phyloP scores from a whole-genome alignment of 1,140 invertebrate species.

The Aphaenogaster floridana region DNA sequence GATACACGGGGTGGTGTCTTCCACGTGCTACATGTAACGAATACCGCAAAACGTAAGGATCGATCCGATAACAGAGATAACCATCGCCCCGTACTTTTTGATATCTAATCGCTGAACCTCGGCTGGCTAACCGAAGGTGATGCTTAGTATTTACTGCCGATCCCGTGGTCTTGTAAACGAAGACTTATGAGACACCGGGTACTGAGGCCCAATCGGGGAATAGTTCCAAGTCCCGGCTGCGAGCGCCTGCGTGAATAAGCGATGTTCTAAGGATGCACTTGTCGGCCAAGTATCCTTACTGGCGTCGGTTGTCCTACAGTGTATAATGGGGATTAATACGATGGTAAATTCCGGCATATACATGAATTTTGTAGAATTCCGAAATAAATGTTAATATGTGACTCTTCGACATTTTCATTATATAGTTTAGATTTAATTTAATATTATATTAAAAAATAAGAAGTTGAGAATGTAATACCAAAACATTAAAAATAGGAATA shows the following conservation, averaged over 20 bases:
- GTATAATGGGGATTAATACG: conserved; percentile 43
- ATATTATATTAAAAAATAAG: background rate
- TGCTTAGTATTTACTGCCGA: conserved; percentile 71
- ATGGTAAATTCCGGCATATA: background rate
- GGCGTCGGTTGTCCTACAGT: conserved; percentile 33
- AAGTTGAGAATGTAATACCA: background rate
- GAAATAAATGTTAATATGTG: background rate
- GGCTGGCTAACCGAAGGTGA: conserved; percentile 57
- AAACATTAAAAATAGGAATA: background rate
- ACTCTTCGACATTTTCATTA: background rate
- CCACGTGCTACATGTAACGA: conserved; percentile 66
- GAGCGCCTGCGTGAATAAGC: conserved; percentile 35
- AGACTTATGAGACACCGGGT: conserved; percentile 71
- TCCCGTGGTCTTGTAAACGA: conserved; percentile 63
- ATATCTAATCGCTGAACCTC: conserved; percentile 61
- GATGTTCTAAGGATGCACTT: conserved; percentile 48
- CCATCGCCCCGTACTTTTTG: conserved; percentile 65
- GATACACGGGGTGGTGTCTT: conserved; percentile 66
- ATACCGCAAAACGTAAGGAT: conserved; percentile 60
- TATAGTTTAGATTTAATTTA: background rate
- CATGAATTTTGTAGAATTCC: conserved; percentile 1
- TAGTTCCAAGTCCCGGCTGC: conserved; percentile 6
- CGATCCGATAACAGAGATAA: conserved; percentile 70
- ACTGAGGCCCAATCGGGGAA: conserved; percentile 12
- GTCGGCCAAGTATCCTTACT: conserved; percentile 37